Base-by-base conservation (phyloP, 2,888 invertebrate genomes). In the Drosophila setosimentum region DNA sequence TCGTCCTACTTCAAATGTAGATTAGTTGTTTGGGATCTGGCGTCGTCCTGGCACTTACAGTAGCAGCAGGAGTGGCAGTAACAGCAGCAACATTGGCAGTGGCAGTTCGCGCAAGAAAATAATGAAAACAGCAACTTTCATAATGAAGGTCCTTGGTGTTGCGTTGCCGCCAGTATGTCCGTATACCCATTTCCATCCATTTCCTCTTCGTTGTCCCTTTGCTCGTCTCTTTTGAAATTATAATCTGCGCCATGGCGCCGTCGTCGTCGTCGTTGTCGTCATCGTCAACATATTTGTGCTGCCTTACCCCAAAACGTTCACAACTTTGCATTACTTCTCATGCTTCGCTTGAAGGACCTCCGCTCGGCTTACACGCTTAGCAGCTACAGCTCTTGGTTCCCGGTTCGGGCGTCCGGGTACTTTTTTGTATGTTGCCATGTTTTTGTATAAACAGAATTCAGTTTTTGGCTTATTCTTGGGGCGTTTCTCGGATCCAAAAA, bases 81-180 rank as follows among this genome's bases (percentile, higher is more conserved):
- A n/a, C 45, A 45, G 45, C 45, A n/a, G 49, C 16, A 49, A 29
- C 27, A 29, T 16, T 45, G 24, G 55, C 37, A 37, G 24, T 30
- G 57, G 30, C 68, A 68, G 78, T 75, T 54, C 71, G 51, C 65
- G 72, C 78, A 89, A 87, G 82, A 91, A 89, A 87, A 88, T 90
- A 91, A 91, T 91, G 90, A 91, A 91, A 91, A 85, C 91, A 85
- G 82, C 91, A 89, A 91, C 91, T 88, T 91, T 83, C 83, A 89
- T 91, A 91, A 91, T 90, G 90, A 90, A 90, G 82, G 89, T 80
- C 83, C 80, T 83, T 71, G 77, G 51, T 69, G 64, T 74, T 68
- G 67, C 70, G 61, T 55, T 55, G 70, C 64, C 62, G 51, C 71
- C 62, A 45, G 50, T 64, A 65, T 73, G 69, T 35, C 54, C 68